Percentiles rank a stretch among this genome's conserved stretches.
These are phyloP conservation scores for Hesperia comma DNA, from an alignment of 2,888 invertebrate genomes.

Conservation along the genomic window DNA sequence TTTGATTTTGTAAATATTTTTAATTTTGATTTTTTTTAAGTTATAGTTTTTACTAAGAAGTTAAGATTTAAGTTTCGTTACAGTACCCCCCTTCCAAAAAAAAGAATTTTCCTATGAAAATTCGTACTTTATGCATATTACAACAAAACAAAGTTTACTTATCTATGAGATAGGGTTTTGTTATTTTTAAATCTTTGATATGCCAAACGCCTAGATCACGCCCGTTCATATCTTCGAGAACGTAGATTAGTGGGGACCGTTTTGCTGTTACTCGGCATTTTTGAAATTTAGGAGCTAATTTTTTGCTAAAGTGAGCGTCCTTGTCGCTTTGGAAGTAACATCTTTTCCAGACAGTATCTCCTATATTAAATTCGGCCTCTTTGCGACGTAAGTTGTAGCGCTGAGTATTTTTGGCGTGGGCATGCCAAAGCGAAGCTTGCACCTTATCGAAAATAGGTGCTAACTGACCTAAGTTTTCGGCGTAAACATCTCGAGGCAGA, in stretches of 20 bases:
- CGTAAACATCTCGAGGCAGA: conserved; percentile 17
- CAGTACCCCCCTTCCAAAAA: too few species aligned
- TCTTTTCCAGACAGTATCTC: conserved; percentile 41
- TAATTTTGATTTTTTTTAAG: too few species aligned
- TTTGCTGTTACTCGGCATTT: conserved; percentile 39
- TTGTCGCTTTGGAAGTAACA: conserved; percentile 43
- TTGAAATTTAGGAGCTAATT: conserved; percentile 44
- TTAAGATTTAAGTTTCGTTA: too few species aligned
- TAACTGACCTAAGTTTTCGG: conserved; percentile 22
- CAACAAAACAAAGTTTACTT: too few species aligned
- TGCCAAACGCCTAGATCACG: not conserved
- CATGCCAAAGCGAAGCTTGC: conserved; percentile 29
- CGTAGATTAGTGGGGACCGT: conserved; percentile 42
- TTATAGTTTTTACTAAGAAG: too few species aligned
- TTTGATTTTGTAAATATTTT: too few species aligned
- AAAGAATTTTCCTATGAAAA: too few species aligned
- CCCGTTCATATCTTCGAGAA: conserved; percentile 33
- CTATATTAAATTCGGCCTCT: conserved; percentile 41
- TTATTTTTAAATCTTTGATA: not conserved
- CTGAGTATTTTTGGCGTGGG: conserved; percentile 32
- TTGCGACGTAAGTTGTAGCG: conserved; percentile 42
- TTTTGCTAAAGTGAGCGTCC: conserved; percentile 41
- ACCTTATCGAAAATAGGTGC: conserved; percentile 38
- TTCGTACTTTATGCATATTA: too few species aligned
- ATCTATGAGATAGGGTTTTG: too few species aligned